Evolutionary conservation across 2,113 vertebrate genomes (phyloP).

Genomic region (Calypte anna): DNA sequence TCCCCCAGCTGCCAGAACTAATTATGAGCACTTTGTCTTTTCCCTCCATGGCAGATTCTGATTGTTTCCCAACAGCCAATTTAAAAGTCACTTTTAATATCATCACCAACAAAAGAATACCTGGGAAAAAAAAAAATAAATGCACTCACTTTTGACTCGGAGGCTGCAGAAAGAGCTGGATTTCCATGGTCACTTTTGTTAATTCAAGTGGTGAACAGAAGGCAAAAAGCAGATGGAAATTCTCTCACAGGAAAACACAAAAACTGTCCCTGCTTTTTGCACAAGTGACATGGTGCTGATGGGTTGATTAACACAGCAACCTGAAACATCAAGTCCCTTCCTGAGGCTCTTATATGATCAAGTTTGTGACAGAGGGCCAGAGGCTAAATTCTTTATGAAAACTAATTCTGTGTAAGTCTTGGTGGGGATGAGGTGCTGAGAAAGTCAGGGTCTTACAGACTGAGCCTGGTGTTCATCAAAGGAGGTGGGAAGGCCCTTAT

Average conservation of each 20-base stretch:
- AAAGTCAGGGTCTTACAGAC: background rate
- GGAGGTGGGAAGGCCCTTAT: background rate
- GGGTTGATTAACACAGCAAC: background rate
- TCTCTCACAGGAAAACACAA: conserved; percentile 13
- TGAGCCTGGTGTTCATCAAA: background rate
- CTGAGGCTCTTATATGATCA: background rate
- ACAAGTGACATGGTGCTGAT: background rate
- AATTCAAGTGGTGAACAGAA: background rate
- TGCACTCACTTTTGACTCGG: background rate
- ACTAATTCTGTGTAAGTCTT: background rate
- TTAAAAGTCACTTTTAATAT: conserved; percentile 62
- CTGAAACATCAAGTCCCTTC: background rate
- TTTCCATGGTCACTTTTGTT: conserved; percentile 15
- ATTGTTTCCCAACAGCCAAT: conserved; percentile 49
- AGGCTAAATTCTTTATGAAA: background rate
- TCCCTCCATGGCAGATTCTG: conserved; percentile 20
- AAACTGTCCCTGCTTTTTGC: background rate
- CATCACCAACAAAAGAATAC: conserved; percentile 33
- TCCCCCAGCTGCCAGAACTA: conserved; percentile 70
- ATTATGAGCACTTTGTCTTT: conserved; percentile 67
- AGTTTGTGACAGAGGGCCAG: background rate
- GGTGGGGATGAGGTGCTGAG: background rate
- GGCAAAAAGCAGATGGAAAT: conserved; percentile 11
- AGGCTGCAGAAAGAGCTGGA: background rate
- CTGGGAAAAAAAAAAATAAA: conserved; percentile 24